Base-by-base conservation (phyloP, 2,113 vertebrate genomes). In the Serilophus lunatus region DNA sequence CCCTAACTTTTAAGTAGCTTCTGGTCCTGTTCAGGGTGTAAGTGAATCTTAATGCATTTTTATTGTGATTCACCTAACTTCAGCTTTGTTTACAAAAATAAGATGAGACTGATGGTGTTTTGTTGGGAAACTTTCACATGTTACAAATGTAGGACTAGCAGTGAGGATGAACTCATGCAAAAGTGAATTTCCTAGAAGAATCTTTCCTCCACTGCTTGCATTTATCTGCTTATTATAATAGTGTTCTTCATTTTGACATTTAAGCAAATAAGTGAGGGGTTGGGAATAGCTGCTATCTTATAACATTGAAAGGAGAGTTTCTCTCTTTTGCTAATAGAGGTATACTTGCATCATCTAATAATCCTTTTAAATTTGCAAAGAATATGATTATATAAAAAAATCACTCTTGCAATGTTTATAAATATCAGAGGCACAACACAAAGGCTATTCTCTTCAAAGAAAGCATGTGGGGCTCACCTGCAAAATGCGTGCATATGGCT, bases 401-500 rank as follows among this genome's bases (percentile, higher is more conserved):
- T 42, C 1, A 4, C 1, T 63, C 15, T n/a, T 71, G 15, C 38
- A 63, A 8, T 29, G 6, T 49, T 82, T 71, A 8, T 82, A 50
- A 86, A 42, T 33, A 90, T 40, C 20, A 59, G 56, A 60, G 25
- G 7, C 15, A 44, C 4, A 28, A 54, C 0, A 1, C 7, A 53
- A 47, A 45, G 17, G 20, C 10, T 57, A 8, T 9, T 68, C 45
- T 72, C 80, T 57, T 71, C 18, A 25, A 59, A 82, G 25, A 23
- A 1, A 19, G 12, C 1, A 44, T 2, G 1, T 29, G 40, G 63
- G 19, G 9, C 12, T 44, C 18, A 59, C 12, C 40, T 65, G 20
- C 36, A 76, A 56, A 76, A 77, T 3, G 0, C 20, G 13, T 64
- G 25, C 7, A 7, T 19, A 4, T 10, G 35, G 12, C 26, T 71